These are phyloP conservation scores for Tiliacea aurago DNA, from an alignment of 2,888 invertebrate species.

Conservation along the genomic window DNA sequence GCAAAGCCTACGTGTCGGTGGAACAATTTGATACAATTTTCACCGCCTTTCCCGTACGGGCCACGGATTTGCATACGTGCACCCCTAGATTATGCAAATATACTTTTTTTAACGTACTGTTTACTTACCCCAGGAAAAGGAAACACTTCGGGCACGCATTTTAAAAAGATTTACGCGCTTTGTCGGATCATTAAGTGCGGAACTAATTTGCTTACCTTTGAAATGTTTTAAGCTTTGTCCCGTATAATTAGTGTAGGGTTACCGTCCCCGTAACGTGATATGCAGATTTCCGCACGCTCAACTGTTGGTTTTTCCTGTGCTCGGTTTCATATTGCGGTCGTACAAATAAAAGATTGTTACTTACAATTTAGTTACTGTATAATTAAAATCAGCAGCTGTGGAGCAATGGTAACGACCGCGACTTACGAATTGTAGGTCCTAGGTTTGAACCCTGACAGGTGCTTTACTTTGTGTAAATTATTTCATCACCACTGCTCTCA, in stretches of 20 bases:
- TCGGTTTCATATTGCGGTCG: conserved; percentile 46
- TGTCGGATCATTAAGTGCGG: conserved; percentile 90
- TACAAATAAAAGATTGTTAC: conserved; percentile 43
- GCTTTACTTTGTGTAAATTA: too few relatives aligned
- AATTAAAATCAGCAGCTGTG: too few relatives aligned
- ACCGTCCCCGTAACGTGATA: conserved; percentile 86
- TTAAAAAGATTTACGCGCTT: conserved; percentile 91
- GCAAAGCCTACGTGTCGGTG: conserved; percentile 86
- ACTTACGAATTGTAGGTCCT: too few relatives aligned
- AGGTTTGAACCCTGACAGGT: too few relatives aligned
- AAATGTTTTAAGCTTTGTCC: conserved; percentile 89
- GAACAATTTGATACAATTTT: conserved; percentile 90
- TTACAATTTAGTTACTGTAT: conserved; percentile 28
- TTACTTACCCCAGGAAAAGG: conserved; percentile 85
- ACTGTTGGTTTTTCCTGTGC: conserved; percentile 76
- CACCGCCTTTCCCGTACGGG: conserved; percentile 85
- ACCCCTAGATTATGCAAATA: conserved; percentile 88
- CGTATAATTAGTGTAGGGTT: conserved; percentile 86
- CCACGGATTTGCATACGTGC: conserved; percentile 88
- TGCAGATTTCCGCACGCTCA: conserved; percentile 81
- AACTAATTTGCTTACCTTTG: conserved; percentile 91
- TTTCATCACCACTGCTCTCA: too few relatives aligned
- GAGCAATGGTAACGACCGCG: too few relatives aligned
- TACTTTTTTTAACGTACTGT: conserved; percentile 87
- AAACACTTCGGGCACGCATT: conserved; percentile 87